These are phyloP conservation scores for Drosophila gunungcola DNA, from an alignment of 1,140 invertebrate species.

Conservation along the genomic window DNA sequence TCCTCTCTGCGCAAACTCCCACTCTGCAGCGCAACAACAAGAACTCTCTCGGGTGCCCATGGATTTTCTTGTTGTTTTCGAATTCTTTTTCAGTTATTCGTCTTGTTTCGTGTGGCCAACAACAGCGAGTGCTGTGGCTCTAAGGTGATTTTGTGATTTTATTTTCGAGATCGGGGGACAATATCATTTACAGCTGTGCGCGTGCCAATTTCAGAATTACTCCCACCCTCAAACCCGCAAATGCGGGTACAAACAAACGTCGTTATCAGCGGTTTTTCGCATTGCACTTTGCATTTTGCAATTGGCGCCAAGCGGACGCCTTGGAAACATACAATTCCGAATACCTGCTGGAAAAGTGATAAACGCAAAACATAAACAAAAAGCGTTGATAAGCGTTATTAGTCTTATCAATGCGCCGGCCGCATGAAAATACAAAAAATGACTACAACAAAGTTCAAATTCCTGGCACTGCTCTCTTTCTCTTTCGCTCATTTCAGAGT, in stretches of 20 bases:
- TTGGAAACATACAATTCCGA: slow-evolving; percentile 25
- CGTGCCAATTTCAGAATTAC: slow-evolving; percentile 34
- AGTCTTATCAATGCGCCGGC: slow-evolving; percentile 70
- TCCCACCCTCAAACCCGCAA: slow-evolving; percentile 3
- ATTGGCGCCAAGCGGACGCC: slow-evolving; percentile 57
- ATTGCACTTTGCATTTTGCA: slow-evolving; percentile 23
- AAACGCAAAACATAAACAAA: slow-evolving; percentile 79
- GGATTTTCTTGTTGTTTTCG: slow-evolving; percentile 34
- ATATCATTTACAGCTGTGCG: slow-evolving; percentile 54
- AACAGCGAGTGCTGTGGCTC: slow-evolving; percentile 63
- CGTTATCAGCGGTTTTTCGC: slow-evolving; percentile 53
- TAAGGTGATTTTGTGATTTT: slow-evolving; percentile 68
- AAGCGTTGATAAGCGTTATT: slow-evolving; percentile 56
- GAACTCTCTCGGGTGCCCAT: slow-evolving; percentile 24
- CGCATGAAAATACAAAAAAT: slow-evolving; percentile 22
- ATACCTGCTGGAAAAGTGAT: slow-evolving; percentile 59
- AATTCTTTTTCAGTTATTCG: slow-evolving; percentile 56
- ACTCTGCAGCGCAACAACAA: slow-evolving; percentile 24
- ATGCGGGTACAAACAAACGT: slow-evolving; percentile 39
- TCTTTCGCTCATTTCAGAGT: slow-evolving; percentile 4
- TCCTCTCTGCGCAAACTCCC: slow-evolving; percentile 37
- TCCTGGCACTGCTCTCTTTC: slow-evolving; percentile 19
- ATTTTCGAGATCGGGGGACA: slow-evolving; percentile 14
- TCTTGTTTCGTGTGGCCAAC: slow-evolving; percentile 65
- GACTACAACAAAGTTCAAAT: slow-evolving; percentile 28